Base-by-base conservation (phyloP, 1,140 invertebrate genomes). In the Heliconius nattereri region DNA sequence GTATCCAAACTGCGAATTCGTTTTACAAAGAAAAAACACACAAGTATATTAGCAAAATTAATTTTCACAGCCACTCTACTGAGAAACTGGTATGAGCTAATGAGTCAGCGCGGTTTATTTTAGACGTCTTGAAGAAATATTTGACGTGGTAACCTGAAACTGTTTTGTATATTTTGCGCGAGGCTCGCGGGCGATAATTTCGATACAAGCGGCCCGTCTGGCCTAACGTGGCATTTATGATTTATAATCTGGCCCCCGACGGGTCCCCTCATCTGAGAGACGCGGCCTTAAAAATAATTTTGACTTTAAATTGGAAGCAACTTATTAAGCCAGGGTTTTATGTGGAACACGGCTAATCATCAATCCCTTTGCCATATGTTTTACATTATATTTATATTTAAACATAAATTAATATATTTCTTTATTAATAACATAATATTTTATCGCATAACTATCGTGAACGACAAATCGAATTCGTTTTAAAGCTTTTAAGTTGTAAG, bases 201-300 rank as follows among this genome's bases (percentile, higher is more conserved):
- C 86, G 89, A 92, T 93, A 90, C 89, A 81, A 82, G 86, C 80
- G 84, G 79, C 84, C 86, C 88, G 85, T 84, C 89, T 85, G 84
- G 83, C 80, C 86, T 90, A 88, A 92, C 91, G 88, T 92, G 91
- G 90, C 92, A 89, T 89, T 90, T 92, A 91, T 94, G 92, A 92
- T 94, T 94, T 94, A 94, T 92, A 92, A 92, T 91, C 89, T 87
- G 88, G 90, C 84, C 90, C 85, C 83, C 89, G 91, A 89, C 90
- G 87, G 86, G 88, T 90, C 89, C 83, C 83, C 88, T 86, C 84
- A 87, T 87, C 90, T 87, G 86, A 89, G 87, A 91, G 90, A 92
- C 89, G 90, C 87, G 84, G 85, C 60, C 85, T 89, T 86, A 85
- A 87, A 90, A 92, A 92, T 92, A 91, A 90, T 92, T 92, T 92